Conservation (phyloP, 2,113 vertebrate species). For the Gymnobelideus leadbeateri region DNA sequence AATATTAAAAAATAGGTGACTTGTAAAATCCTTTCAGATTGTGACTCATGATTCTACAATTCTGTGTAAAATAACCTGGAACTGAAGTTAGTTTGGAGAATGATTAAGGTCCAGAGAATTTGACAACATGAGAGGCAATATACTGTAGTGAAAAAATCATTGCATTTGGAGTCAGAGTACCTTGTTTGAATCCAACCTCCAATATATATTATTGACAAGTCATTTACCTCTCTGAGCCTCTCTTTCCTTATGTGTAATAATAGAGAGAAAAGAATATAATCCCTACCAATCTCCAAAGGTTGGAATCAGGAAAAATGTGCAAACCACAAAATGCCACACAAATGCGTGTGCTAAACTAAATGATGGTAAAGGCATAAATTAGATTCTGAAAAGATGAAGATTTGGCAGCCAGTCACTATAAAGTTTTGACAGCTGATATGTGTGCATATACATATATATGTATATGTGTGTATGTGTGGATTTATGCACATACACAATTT, state of each 20-base stretch:
- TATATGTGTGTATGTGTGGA: no score
- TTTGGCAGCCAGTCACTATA: background rate
- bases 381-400: background rate
- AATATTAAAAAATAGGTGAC: conserved; percentile 13
- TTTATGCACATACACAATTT: no score
- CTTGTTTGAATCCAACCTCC: background rate
- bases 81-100: background rate
- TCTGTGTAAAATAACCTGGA: background rate
- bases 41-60: background rate
- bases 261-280: background rate
- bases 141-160: background rate
- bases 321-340: background rate
- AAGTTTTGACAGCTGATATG: background rate
- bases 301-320: background rate
- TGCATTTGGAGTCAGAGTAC: background rate
- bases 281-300: background rate
- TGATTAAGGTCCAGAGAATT: background rate
- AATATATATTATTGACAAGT: no score
- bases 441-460: no score
- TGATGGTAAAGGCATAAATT: background rate
- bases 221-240: background rate
- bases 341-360: background rate
- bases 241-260: background rate
- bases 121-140: background rate
- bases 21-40: background rate